Percentiles rank a stretch among this genome's conserved stretches.
These are phyloP conservation scores for Psittacus erithacus DNA, from an alignment of 2,113 vertebrate genomes.

Conservation along the genomic window DNA sequence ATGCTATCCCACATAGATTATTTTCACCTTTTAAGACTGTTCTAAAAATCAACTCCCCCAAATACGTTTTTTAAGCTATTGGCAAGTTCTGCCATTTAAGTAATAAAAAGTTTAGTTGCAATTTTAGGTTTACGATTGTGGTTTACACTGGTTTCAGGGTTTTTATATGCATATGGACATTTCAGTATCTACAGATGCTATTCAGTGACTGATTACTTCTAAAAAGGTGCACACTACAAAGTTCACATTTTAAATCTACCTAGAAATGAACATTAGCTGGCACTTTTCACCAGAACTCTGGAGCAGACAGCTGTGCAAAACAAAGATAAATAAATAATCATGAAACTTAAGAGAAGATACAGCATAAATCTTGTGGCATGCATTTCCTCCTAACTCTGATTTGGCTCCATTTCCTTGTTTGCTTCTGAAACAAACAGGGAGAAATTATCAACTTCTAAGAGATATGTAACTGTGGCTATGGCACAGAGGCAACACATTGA, in stretches of 20 bases:
- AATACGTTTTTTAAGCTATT: background rate
- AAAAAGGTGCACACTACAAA: background rate
- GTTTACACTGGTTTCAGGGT: background rate
- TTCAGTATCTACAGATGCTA: background rate
- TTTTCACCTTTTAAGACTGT: background rate
- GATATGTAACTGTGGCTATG: background rate
- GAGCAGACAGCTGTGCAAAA: background rate
- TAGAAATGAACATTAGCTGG: background rate
- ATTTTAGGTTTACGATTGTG: background rate
- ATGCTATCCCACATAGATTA: background rate
- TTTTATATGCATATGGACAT: background rate
- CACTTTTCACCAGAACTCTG: background rate
- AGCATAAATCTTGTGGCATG: background rate
- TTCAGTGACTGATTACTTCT: background rate
- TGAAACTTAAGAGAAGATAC: background rate
- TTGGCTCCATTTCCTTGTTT: background rate
- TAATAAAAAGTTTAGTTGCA: background rate
- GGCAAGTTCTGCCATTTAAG: background rate
- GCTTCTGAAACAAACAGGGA: constrained; percentile 33
- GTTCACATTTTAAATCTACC: background rate
- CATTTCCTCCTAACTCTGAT: background rate
- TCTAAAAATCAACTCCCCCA: background rate
- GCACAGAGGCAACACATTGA: background rate
- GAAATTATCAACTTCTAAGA: background rate
- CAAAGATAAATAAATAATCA: background rate